Base-by-base conservation (phyloP, 2,113 vertebrate species). In the Petromus typicus region DNA sequence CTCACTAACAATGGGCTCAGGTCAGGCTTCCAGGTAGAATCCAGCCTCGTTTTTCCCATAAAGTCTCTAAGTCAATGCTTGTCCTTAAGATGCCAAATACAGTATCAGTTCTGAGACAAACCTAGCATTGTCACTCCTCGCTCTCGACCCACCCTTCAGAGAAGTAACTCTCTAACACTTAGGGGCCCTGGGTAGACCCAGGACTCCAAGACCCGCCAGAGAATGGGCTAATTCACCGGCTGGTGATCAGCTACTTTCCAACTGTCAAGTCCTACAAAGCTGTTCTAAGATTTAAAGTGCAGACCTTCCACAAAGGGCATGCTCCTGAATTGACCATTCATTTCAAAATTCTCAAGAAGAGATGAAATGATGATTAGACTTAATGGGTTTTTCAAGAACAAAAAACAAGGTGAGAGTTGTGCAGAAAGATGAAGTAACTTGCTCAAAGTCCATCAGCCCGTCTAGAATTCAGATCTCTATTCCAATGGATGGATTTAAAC, bases 291-390 rank as follows among this genome's bases (percentile, higher is more conserved):
- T 27, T 84, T 20, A 32, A 91, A 91, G 23, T n/a, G 23, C 4
- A 64, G 25, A 56, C 9, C 10, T 18, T 79, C 7, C 32, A 61
- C 27, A 61, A 81, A 92, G 56, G 37, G 1, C 5, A 4, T 32
- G 27, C 5, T 93, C 45, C 23, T 63, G 59, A 79, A 90, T 7
- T 73, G 45, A 61, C n/a, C 3, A 54, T 43, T 78, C 75, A 57
- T 83, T 93, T 78, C 61, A 83, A 95, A 82, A 57, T 82, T 81
- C 32, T 83, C 66, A 61, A 9, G 59, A 80, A 91, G 54, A 83
- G 54, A 57, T 56, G 30, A 86, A 95, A 75, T 59, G 5, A 54
- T 80, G 11, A 2, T 93, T 78, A 78, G 10, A 25, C 13, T 93
- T 34, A 69, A 16, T 22, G 54, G 34, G 14, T 79, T 45, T 56